These are phyloP conservation scores for Episyrphus balteatus DNA, from an alignment of 1,140 invertebrate species.

Conservation along the genomic window DNA sequence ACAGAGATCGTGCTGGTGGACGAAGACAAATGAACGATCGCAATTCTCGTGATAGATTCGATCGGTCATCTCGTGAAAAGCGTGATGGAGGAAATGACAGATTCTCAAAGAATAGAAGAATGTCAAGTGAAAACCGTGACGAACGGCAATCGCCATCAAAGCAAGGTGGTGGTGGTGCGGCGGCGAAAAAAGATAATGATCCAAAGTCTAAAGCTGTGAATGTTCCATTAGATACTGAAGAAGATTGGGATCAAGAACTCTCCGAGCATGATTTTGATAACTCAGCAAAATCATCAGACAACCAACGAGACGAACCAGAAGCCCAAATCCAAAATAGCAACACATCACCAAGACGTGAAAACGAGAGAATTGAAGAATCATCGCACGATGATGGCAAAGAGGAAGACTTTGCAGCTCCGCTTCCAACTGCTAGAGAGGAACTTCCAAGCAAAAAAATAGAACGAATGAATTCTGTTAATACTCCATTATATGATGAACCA, in stretches of 20 bases:
- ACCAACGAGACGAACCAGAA: background rate
- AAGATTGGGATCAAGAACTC: slow-evolving; percentile 32
- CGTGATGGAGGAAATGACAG: background rate
- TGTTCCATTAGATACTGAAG: slow-evolving; percentile 21
- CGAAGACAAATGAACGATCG: background rate
- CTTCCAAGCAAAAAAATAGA: background rate
- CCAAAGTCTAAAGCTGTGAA: background rate
- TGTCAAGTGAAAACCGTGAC: too few species aligned
- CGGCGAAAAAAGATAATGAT: background rate
- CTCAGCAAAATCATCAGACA: background rate
- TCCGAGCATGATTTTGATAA: slow-evolving; percentile 24
- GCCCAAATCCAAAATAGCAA: background rate
- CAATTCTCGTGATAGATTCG: background rate
- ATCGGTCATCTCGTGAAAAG: background rate
- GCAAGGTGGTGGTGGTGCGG: background rate
- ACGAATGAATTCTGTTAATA: slow-evolving; percentile 5
- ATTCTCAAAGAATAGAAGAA: background rate
- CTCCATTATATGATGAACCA: slow-evolving; percentile 28
- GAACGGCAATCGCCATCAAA: background rate
- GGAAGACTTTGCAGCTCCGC: background rate
- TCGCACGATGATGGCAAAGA: background rate
- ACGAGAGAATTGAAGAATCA: background rate
- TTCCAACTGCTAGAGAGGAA: background rate
- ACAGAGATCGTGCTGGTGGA: slow-evolving; percentile 6
- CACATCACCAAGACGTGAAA: background rate